A percentile compares a stretch with the other conserved stretches of the same genome.
phyloP scores from a whole-genome alignment of 2,113 vertebrate species.

The Alouatta palliata region DNA sequence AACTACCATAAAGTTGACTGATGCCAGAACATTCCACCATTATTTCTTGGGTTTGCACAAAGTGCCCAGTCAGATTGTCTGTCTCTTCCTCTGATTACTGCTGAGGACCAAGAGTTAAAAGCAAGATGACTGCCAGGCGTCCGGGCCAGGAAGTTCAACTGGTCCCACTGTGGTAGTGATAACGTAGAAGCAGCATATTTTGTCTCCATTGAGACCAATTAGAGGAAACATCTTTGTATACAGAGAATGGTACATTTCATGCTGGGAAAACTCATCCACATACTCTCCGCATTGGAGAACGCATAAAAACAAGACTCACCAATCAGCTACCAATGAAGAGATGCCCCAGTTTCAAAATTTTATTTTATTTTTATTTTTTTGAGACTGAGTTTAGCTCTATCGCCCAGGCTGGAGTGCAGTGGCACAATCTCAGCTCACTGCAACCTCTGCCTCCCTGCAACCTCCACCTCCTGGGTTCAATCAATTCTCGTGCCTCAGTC shows the following conservation, averaged over 20 bases:
- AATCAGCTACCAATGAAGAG: not conserved
- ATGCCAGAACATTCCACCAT: not conserved
- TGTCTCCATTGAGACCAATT: not conserved
- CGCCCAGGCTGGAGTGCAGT: too few species aligned
- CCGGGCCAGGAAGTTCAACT: not conserved
- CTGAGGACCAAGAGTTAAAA: slow-evolving; percentile 13
- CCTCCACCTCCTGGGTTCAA: too few species aligned
- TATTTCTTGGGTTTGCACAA: slow-evolving; percentile 24
- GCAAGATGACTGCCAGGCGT: not conserved
- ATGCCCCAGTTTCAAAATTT: not conserved
- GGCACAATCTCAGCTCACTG: too few species aligned
- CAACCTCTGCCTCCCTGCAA: too few species aligned
- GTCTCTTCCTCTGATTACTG: not conserved
- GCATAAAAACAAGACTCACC: slow-evolving; percentile 20
- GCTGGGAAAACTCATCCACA: not conserved
- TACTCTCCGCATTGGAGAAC: not conserved
- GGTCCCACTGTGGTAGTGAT: not conserved
- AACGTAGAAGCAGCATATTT: not conserved
- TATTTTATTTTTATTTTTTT: too few species aligned
- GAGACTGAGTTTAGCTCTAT: too few species aligned
- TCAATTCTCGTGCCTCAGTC: too few species aligned
- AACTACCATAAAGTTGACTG: not conserved
- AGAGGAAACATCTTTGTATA: slow-evolving; percentile 32
- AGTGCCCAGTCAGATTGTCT: not conserved
- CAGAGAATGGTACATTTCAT: slow-evolving; percentile 5